Base-by-base conservation (phyloP, 2,888 invertebrate species). In the Pilophorus perplexus region DNA sequence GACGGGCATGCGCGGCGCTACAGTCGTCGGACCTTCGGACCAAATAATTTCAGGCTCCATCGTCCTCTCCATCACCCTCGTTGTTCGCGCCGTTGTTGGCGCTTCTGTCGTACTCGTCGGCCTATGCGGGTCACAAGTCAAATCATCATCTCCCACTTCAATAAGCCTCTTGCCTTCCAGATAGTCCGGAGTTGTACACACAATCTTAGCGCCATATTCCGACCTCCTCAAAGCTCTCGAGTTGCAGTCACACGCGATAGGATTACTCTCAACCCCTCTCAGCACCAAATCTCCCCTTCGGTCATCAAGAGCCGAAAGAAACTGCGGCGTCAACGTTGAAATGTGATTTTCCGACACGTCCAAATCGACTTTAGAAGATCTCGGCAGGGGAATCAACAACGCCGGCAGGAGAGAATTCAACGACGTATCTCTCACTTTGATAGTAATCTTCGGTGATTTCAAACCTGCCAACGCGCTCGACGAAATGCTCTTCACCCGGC, bases 21-120 rank as follows among this genome's bases (percentile, higher is more conserved):
- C 54, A 6, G 68, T 64, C 23, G 73, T 84, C 2, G 90, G 87
- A n/a, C 89, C 86, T 12, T 90, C 81, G 2, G 90, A 90, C 91
- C 92, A 93, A 73, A 93, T 93, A 16, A 93, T 93, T 73, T 93
- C 89, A 0, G 92, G 90, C 73, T 92, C 90, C 22, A 46, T 46
- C n/a, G 23, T 22, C 3, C 46, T 22, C 1, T 46, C 52, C 6
- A 25, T 6, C 3, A 25, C 16, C 33, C 22, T 65, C 44, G 83
- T 82, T 12, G 85, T 82, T 59, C 83, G 82, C 44, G 83, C 81
- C 0, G 85, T 79, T 5, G 70, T 68, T 0, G 79, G 75, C 3
- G 81, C 75, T 25, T 81, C 80, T 16, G 77, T 74, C 5, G 80
- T 79, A 0, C 79, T 78, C n/a, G 76, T 73, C 55, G 84, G 84